Evolutionary conservation across 2,888 invertebrate genomes (phyloP).

Genomic region (Xiphydria camelus): DNA sequence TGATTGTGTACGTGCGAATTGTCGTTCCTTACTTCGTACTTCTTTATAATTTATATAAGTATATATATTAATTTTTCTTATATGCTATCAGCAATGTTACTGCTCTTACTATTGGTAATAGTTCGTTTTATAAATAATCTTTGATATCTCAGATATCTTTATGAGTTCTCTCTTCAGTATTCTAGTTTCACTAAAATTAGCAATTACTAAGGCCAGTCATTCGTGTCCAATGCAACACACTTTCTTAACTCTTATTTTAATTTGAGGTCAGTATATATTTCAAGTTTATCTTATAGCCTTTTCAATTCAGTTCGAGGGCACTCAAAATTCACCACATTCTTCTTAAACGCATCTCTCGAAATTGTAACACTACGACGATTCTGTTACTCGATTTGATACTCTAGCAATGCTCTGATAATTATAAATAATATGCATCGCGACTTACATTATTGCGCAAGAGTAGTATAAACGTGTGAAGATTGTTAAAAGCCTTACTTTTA

Average conservation of each 20-base stretch:
- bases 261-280: background rate
- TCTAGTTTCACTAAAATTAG: constrained; percentile 1
- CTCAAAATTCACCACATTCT: too few relatives aligned
- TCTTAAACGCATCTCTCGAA: background rate
- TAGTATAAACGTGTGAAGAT: constrained; percentile 34
- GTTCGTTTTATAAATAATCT: background rate
- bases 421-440: too few relatives aligned
- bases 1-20: constrained; percentile 9
- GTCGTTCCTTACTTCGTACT: background rate
- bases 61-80: background rate
- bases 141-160: constrained; percentile 2
- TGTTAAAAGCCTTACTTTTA: background rate
- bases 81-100: background rate
- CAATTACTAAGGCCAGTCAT: constrained; percentile 4
- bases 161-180: background rate
- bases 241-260: too few relatives aligned
- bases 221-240: constrained; percentile 2
- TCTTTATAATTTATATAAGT: background rate
- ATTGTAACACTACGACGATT: too few relatives aligned
- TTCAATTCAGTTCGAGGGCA: too few relatives aligned
- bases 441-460: constrained; percentile 10
- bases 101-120: background rate
- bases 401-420: too few relatives aligned
- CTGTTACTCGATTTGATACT: too few relatives aligned
- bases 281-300: background rate